Percentiles rank a stretch among this genome's conserved stretches.
These are phyloP conservation scores for Tinea semifulvella DNA, from an alignment of 2,888 invertebrate genomes.

Conservation along the genomic window DNA sequence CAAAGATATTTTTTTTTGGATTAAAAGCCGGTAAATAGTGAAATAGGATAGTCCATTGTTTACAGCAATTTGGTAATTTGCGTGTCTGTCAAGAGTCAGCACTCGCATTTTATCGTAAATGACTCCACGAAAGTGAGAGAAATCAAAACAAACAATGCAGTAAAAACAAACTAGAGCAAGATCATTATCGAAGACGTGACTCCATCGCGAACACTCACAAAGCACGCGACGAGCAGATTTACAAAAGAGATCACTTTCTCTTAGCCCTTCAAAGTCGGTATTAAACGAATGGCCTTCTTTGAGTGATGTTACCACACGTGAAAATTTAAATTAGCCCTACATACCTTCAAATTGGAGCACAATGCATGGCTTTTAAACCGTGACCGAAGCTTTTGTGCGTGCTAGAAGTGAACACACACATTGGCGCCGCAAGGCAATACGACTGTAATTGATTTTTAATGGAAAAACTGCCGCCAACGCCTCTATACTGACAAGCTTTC, in stretches of 20 bases:
- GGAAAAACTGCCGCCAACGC: slow-evolving; percentile 23
- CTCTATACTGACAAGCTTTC: not conserved
- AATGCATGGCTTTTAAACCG: slow-evolving; percentile 13
- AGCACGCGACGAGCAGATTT: slow-evolving; percentile 43
- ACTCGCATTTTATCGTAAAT: too few species aligned
- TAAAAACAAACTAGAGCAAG: slow-evolving; percentile 17
- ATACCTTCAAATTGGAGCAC: slow-evolving; percentile 5
- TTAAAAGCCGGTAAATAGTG: too few species aligned
- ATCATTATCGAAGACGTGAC: slow-evolving; percentile 12
- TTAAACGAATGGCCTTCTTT: slow-evolving; percentile 5
- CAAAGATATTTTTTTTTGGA: too few species aligned
- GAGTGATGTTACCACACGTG: slow-evolving; percentile 7
- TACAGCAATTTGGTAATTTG: too few species aligned
- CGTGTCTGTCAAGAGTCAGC: too few species aligned
- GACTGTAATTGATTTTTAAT: slow-evolving; percentile 37
- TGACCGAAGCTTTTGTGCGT: slow-evolving; percentile 13
- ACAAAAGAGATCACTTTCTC: slow-evolving; percentile 55
- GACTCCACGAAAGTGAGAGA: slow-evolving; percentile 21
- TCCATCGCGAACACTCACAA: slow-evolving; percentile 13
- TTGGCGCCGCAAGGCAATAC: slow-evolving; percentile 8
- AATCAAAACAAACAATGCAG: slow-evolving; percentile 15
- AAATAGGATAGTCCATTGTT: too few species aligned
- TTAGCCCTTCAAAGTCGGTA: slow-evolving; percentile 42
- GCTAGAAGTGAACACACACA: slow-evolving; percentile 1
- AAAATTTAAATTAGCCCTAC: slow-evolving; percentile 12